Conservation (phyloP, 2,113 vertebrate genomes). For the Atlantisia rogersi region DNA sequence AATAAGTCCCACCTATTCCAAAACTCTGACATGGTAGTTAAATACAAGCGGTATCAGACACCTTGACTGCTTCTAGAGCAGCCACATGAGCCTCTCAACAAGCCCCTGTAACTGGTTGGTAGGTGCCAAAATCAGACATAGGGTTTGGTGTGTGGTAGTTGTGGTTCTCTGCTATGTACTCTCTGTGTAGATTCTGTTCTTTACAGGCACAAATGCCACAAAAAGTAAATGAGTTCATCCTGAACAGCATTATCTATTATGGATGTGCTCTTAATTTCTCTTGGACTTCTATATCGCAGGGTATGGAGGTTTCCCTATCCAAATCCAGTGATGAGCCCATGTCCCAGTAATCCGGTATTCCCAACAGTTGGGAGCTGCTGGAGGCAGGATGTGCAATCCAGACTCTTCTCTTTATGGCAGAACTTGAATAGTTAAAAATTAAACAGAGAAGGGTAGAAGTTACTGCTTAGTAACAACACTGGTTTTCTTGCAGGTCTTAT, state of each 20-base stretch:
- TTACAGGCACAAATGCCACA: not conserved
- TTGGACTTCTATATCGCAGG: not conserved
- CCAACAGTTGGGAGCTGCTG: not conserved
- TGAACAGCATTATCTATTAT: not conserved
- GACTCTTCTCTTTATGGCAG: not conserved
- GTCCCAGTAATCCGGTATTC: not conserved
- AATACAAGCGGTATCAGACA: not conserved
- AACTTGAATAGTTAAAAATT: not conserved
- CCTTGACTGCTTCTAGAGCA: not conserved
- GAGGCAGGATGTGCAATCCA: not conserved
- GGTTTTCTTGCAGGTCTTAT: not conserved
- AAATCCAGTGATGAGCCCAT: not conserved
- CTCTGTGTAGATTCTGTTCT: not conserved
- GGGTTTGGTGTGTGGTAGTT: not conserved
- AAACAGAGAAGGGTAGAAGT: not conserved
- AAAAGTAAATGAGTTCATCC: not conserved
- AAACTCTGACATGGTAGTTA: not conserved
- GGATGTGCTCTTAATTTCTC: not conserved
- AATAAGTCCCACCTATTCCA: constrained; percentile 7
- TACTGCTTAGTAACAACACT: not conserved
- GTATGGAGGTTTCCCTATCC: not conserved
- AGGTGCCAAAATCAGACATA: not conserved
- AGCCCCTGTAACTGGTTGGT: not conserved
- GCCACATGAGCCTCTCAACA: not conserved
- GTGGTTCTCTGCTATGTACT: rapidly evolving